phyloP scores from a whole-genome alignment of 2,113 vertebrate genomes.

The Emberiza fucata region DNA sequence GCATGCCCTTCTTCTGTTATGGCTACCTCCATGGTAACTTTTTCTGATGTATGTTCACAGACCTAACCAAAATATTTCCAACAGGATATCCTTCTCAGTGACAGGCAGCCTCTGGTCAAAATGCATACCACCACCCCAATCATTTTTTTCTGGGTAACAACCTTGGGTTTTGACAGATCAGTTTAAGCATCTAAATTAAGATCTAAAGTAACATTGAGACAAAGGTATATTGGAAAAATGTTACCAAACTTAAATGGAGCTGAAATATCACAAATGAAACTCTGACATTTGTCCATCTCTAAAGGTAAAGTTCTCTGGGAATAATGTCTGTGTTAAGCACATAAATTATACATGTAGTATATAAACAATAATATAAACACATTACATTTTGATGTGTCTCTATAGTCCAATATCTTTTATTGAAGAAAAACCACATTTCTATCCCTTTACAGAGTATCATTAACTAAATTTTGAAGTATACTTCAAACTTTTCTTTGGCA shows the following conservation, averaged over 20 bases:
- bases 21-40: not conserved
- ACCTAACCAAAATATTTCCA: not conserved
- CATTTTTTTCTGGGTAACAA: not conserved
- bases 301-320: not conserved
- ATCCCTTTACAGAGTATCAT: not conserved
- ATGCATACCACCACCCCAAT: not conserved
- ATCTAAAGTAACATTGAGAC: not conserved
- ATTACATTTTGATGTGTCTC: not conserved
- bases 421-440: not conserved
- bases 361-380: not conserved
- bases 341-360: not conserved
- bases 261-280: not conserved
- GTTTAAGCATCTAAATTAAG: not conserved
- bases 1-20: not conserved
- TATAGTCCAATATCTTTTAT: not conserved
- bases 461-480: not conserved
- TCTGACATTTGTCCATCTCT: not conserved
- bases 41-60: not conserved
- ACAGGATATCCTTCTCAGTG: not conserved
- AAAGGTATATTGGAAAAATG: not conserved
- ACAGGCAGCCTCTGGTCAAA: not conserved
- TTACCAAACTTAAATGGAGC: not conserved
- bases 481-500: not conserved
- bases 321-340: not conserved
- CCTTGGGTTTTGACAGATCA: not conserved